Evolutionary conservation across 2,888 invertebrate genomes (phyloP).

Genomic region (Hyles lineata): DNA sequence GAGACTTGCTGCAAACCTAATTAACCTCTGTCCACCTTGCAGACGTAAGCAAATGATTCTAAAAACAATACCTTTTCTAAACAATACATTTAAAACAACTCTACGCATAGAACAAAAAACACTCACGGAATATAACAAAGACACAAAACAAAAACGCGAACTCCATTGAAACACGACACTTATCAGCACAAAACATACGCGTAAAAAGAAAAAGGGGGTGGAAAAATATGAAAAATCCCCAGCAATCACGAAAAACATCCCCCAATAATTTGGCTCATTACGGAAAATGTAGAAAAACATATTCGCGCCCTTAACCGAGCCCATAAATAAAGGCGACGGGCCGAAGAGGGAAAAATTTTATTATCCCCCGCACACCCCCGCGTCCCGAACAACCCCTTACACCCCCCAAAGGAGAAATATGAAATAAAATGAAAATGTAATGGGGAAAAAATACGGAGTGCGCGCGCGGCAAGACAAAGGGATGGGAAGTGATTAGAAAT

Average conservation of each 20-base stretch:
- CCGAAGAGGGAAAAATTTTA: slow-evolving; percentile 80
- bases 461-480: slow-evolving; percentile 79
- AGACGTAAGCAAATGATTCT: not conserved
- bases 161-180: slow-evolving; percentile 56
- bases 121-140: slow-evolving; percentile 34
- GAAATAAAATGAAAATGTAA: slow-evolving; percentile 85
- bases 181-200: slow-evolving; percentile 65
- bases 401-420: slow-evolving; percentile 79
- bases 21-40: too few relatives aligned
- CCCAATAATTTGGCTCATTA: slow-evolving; percentile 83
- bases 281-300: slow-evolving; percentile 80
- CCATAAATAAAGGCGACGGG: slow-evolving; percentile 81
- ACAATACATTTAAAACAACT: not conserved
- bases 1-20: too few relatives aligned
- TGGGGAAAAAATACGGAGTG: slow-evolving; percentile 82
- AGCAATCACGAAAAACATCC: slow-evolving; percentile 72
- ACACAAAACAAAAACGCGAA: slow-evolving; percentile 40
- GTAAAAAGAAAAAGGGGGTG: slow-evolving; percentile 41
- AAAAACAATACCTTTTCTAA: not conserved
- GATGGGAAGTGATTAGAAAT: slow-evolving; percentile 54
- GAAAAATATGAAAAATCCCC: slow-evolving; percentile 54
- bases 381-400: slow-evolving; percentile 37
- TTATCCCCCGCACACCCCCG: slow-evolving; percentile 60
- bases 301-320: slow-evolving; percentile 76
- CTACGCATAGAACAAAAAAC: not conserved